phyloP scores from a whole-genome alignment of 1,140 invertebrate species.

The Drosophila kurseongensis region DNA sequence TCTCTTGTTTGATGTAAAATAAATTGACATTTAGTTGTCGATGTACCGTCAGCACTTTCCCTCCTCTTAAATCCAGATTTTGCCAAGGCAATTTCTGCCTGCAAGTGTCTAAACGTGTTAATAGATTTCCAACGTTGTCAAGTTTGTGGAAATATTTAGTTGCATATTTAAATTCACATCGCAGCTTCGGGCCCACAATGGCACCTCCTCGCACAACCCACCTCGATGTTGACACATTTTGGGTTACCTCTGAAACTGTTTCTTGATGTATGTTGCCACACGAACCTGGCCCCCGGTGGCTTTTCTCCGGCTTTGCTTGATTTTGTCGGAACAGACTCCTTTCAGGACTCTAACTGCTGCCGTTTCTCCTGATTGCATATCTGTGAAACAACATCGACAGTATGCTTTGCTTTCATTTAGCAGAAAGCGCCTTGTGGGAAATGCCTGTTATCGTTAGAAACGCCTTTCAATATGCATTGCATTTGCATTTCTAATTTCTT shows the following conservation, averaged over 20 bases:
- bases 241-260: conserved; percentile 26
- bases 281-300: conserved; percentile 15
- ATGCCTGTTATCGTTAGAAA: conserved; percentile 41
- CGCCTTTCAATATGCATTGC: conserved; percentile 55
- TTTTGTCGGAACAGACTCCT: conserved; percentile 10
- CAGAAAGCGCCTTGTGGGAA: conserved; percentile 43
- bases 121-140: conserved; percentile 67
- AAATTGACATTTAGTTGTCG: conserved; percentile 80
- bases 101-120: conserved; percentile 76
- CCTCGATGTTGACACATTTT: conserved; percentile 50
- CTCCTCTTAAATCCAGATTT: conserved; percentile 3
- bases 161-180: conserved; percentile 75
- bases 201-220: neutral
- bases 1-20: conserved; percentile 66
- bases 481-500: conserved; percentile 62
- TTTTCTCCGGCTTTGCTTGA: conserved; percentile 9
- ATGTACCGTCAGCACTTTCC: conserved; percentile 30
- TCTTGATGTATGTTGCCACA: conserved; percentile 31
- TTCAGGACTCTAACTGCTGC: conserved; percentile 25
- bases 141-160: conserved; percentile 58
- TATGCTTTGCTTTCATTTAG: conserved; percentile 45
- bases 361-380: conserved; percentile 44
- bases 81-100: conserved; percentile 32
- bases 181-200: conserved; percentile 3
- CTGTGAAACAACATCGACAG: conserved; percentile 34